These are phyloP conservation scores for Argyresthia albistria DNA, from an alignment of 2,888 invertebrate species.

Conservation along the genomic window DNA sequence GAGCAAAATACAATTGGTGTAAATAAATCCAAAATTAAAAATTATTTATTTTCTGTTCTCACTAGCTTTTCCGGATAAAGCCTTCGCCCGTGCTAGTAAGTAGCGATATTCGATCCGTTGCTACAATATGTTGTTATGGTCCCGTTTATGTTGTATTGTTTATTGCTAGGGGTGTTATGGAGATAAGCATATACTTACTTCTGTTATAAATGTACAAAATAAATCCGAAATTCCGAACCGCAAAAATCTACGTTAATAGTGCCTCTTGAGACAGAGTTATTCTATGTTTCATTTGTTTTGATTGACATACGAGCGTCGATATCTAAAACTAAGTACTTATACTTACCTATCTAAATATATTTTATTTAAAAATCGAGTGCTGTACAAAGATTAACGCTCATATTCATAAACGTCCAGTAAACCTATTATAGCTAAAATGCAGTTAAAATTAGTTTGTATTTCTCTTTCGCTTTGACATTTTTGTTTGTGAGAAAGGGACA, in stretches of 20 bases:
- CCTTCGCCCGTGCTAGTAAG: constrained; percentile 98
- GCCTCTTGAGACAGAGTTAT: too few relatives aligned
- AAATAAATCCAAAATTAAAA: constrained; percentile 27
- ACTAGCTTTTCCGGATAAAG: constrained; percentile 98
- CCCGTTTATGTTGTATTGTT: constrained; percentile 11
- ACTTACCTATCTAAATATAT: too few relatives aligned
- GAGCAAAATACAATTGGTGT: constrained; percentile 40
- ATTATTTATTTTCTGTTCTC: constrained; percentile 61
- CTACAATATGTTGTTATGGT: constrained; percentile 46
- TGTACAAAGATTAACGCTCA: too few relatives aligned
- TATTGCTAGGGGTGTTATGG: constrained; percentile 16
- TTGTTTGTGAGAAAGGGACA: too few relatives aligned
- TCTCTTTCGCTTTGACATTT: too few relatives aligned
- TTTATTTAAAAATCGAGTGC: too few relatives aligned
- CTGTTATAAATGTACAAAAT: constrained; percentile 19
- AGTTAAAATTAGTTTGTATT: too few relatives aligned
- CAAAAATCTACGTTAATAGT: not conserved
- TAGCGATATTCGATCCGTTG: constrained; percentile 72
- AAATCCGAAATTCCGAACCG: not conserved
- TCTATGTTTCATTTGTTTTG: too few relatives aligned
- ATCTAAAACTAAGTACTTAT: too few relatives aligned
- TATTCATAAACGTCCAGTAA: too few relatives aligned
- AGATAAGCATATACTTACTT: constrained; percentile 19
- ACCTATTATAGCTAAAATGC: too few relatives aligned
- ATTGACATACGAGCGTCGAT: too few relatives aligned